These are phyloP conservation scores for Oryzias celebensis DNA, from an alignment of 2,113 vertebrate species.

Conservation along the genomic window DNA sequence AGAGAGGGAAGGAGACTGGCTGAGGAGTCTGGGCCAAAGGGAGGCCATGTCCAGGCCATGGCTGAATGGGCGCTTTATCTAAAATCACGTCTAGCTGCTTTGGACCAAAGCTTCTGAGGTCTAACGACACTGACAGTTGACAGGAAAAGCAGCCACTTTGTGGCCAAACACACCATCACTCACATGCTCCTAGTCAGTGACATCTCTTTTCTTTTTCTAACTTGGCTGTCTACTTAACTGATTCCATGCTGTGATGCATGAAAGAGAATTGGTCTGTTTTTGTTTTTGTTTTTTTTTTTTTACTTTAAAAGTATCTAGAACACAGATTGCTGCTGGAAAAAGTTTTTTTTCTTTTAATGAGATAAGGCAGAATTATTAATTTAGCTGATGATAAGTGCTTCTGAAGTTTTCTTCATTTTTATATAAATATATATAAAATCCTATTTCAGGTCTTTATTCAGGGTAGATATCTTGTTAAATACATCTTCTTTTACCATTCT, in stretches of 20 bases:
- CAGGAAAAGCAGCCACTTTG: slow-evolving; percentile 56
- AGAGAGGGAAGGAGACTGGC: slow-evolving; percentile 47
- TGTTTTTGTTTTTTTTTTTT: slow-evolving; percentile 1
- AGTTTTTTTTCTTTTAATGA: no score
- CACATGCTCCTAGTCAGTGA: slow-evolving; percentile 29
- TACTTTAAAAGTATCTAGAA: slow-evolving; percentile 13
- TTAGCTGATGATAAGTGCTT: no score
- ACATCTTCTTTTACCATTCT: no score
- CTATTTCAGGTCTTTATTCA: no score
- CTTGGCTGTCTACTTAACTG: slow-evolving; percentile 17
- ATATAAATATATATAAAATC: no score
- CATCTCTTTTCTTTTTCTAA: slow-evolving; percentile 33
- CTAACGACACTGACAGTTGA: slow-evolving; percentile 69
- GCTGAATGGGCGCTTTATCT: slow-evolving; percentile 66
- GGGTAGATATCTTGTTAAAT: no score
- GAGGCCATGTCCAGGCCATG: slow-evolving; percentile 60
- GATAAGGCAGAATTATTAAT: no score
- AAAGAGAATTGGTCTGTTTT: slow-evolving; percentile 22
- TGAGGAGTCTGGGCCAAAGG: slow-evolving; percentile 58
- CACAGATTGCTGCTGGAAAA: neutral
- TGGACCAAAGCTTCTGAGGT: slow-evolving; percentile 50
- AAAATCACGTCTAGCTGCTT: slow-evolving; percentile 55
- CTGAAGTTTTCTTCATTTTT: no score
- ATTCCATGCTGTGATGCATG: slow-evolving; percentile 25
- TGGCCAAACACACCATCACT: slow-evolving; percentile 43